Evolutionary conservation across 2,888 invertebrate genomes (phyloP).

Genomic region (Oligia strigilis): DNA sequence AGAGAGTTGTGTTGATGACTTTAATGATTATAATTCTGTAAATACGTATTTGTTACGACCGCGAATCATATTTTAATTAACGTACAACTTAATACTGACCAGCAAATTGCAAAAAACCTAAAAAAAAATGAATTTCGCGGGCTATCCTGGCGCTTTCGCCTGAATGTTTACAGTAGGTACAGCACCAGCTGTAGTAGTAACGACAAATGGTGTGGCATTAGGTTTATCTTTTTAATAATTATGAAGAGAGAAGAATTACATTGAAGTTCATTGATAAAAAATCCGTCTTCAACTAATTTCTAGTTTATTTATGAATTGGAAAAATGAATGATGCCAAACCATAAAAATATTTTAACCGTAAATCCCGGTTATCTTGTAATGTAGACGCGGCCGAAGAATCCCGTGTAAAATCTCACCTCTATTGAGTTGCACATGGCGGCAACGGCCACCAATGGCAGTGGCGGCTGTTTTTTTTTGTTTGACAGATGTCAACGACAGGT

Average conservation of each 20-base stretch:
- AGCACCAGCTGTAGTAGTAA: neutral
- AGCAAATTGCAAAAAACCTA: too few species aligned
- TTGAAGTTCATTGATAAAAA: neutral
- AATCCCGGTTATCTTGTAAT: neutral
- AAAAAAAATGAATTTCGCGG: too few species aligned
- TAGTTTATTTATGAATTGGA: neutral
- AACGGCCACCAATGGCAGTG: neutral
- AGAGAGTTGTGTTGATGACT: too few species aligned
- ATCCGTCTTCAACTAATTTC: neutral
- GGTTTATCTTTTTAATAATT: neutral
- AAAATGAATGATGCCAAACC: neutral
- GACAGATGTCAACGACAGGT: slow-evolving; percentile 35
- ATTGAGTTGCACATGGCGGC: neutral
- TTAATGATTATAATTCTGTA: too few species aligned
- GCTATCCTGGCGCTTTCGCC: too few species aligned
- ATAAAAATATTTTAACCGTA: neutral
- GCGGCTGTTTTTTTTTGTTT: neutral
- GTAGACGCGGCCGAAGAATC: neutral
- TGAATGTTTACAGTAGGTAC: neutral
- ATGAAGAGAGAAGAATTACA: neutral
- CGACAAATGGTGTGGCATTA: neutral
- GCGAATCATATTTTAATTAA: too few species aligned
- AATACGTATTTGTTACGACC: too few species aligned
- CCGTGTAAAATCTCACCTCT: neutral
- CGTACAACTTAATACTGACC: too few species aligned